A percentile compares a stretch with the other conserved stretches of the same genome.
phyloP scores from a whole-genome alignment of 2,797 vertebrate species.

The Melanotaenia parkinsoni region DNA sequence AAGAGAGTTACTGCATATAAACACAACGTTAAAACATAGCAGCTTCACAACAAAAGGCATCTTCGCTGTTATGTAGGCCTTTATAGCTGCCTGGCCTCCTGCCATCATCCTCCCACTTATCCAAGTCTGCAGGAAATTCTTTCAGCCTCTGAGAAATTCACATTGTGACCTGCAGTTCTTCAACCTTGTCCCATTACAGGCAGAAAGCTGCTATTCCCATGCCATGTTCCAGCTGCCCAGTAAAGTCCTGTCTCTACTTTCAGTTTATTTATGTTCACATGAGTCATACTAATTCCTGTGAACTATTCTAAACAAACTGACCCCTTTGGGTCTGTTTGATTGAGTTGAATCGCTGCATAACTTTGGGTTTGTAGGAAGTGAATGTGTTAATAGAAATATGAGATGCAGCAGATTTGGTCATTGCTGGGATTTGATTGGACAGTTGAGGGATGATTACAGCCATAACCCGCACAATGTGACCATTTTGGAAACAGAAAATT shows the following conservation, averaged over 20 bases:
- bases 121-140: conserved; percentile 60
- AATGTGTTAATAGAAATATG: conserved; percentile 3
- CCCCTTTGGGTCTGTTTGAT: conserved; percentile 10
- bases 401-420: conserved; percentile 10
- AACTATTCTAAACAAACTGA: conserved; percentile 23
- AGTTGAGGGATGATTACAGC: neutral
- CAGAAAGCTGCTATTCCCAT: conserved; percentile 58
- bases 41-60: neutral
- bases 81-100: conserved; percentile 32
- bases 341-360: conserved; percentile 22
- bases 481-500: conserved; percentile 2
- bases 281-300: conserved; percentile 25
- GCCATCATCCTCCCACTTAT: conserved; percentile 49
- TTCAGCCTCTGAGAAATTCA: conserved; percentile 66
- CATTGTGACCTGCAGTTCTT: conserved; percentile 60
- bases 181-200: conserved; percentile 31
- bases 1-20: neutral
- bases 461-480: conserved; percentile 8
- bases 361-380: conserved; percentile 1
- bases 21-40: neutral
- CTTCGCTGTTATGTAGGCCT: neutral
- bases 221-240: conserved; percentile 31
- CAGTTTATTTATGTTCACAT: conserved; percentile 61
- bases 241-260: conserved; percentile 16
- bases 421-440: neutral